Evolutionary conservation across 2,113 vertebrate species (phyloP).

Genomic region (Bubo scandiacus): DNA sequence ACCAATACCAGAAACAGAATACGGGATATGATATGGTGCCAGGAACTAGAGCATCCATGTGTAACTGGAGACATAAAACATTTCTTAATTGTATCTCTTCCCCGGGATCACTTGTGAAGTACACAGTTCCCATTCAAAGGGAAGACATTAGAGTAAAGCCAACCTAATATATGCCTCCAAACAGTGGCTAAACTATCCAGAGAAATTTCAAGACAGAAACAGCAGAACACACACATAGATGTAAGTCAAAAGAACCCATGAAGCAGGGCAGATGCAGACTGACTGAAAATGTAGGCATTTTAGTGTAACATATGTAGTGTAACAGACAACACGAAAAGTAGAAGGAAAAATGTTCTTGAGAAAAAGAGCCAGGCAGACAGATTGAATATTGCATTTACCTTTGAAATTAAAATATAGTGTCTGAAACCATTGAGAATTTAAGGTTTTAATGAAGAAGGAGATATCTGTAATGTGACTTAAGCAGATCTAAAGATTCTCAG

Average conservation of each 20-base stretch:
- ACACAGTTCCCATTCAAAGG: neutral
- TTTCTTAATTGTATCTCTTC: constrained; percentile 19
- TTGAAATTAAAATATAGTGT: constrained; percentile 10
- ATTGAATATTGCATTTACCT: neutral
- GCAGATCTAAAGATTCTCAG: neutral
- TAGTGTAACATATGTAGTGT: neutral
- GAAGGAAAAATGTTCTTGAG: neutral
- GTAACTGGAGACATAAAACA: neutral
- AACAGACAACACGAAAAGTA: neutral
- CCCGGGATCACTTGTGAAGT: neutral
- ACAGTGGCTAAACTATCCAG: neutral
- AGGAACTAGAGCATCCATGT: neutral
- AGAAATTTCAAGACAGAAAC: neutral
- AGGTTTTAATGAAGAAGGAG: constrained; percentile 17
- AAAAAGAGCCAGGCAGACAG: neutral
- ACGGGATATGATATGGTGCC: neutral
- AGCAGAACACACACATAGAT: neutral
- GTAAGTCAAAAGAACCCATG: neutral
- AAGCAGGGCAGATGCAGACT: neutral
- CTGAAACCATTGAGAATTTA: neutral
- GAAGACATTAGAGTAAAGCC: neutral
- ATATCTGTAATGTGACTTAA: neutral
- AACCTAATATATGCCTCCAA: neutral
- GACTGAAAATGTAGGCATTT: neutral
- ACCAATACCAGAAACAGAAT: neutral